A percentile compares a stretch with the other conserved stretches of the same genome.
Conservation (phyloP, 2,797 vertebrate genomes). For the Halcyon smyrnensis region DNA sequence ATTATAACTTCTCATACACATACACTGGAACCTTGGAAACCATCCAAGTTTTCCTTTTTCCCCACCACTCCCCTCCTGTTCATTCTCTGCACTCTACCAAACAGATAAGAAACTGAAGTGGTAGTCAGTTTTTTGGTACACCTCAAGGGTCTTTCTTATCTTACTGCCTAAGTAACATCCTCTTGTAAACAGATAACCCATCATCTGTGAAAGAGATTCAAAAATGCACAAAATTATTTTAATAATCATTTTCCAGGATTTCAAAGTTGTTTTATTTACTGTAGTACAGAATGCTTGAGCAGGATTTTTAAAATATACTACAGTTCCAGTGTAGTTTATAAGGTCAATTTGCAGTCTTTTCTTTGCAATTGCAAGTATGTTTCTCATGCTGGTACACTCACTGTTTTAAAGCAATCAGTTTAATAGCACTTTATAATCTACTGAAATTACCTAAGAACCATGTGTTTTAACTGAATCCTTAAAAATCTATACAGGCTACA, state of each 20-base stretch:
- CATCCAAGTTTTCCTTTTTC: conserved; percentile 49
- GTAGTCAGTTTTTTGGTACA: background rate
- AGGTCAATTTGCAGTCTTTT: background rate
- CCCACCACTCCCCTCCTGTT: background rate
- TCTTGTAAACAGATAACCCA: background rate
- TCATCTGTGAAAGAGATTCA: background rate
- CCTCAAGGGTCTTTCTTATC: background rate
- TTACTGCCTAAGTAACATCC: background rate
- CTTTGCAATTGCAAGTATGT: background rate
- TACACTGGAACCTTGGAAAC: conserved; percentile 64
- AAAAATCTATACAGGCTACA: background rate
- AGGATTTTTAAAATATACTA: background rate
- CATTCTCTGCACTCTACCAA: background rate
- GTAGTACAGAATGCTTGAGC: background rate
- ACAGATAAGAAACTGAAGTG: conserved; percentile 31
- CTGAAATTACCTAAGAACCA: background rate
- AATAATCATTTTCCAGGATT: background rate
- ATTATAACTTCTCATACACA: conserved; percentile 67
- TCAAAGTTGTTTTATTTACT: background rate
- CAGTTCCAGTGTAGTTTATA: background rate
- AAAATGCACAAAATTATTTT: background rate
- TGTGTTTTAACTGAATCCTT: background rate
- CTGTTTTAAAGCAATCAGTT: background rate
- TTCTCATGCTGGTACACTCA: background rate
- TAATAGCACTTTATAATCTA: background rate